A percentile compares a stretch with the other conserved stretches of the same genome.
These are phyloP conservation scores for Nomada fabriciana DNA, from an alignment of 2,888 invertebrate genomes.

Conservation along the genomic window DNA sequence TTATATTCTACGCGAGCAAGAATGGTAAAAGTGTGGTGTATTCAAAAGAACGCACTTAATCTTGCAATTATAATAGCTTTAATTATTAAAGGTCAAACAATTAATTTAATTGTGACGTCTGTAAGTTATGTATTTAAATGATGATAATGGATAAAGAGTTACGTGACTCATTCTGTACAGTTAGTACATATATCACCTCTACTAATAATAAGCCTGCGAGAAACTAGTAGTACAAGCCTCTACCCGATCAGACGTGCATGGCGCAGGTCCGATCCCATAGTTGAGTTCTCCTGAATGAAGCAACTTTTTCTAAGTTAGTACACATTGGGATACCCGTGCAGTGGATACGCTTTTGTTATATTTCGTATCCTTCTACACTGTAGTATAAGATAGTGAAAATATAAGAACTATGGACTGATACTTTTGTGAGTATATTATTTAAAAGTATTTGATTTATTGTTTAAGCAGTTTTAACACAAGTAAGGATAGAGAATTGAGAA, in stretches of 20 bases:
- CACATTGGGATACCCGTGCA: constrained; percentile 27
- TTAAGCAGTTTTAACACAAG: too few relatives aligned
- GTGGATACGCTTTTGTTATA: constrained; percentile 8
- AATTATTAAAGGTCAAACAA: too few relatives aligned
- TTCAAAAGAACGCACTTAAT: too few relatives aligned
- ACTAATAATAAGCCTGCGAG: constrained; percentile 1
- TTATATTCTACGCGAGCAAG: too few relatives aligned
- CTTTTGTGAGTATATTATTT: background rate
- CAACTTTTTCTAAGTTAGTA: constrained; percentile 50
- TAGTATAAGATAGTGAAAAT: background rate
- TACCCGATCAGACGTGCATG: constrained; percentile 65
- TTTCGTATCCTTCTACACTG: background rate
- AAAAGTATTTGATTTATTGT: background rate
- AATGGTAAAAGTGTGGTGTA: too few relatives aligned
- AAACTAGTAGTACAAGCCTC: constrained; percentile 53
- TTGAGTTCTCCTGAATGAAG: constrained; percentile 54
- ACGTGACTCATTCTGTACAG: too few relatives aligned
- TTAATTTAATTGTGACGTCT: too few relatives aligned
- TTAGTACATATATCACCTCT: constrained; percentile 1
- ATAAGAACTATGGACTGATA: background rate
- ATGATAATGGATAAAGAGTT: too few relatives aligned
- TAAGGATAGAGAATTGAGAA: too few relatives aligned
- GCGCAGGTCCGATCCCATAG: constrained; percentile 58
- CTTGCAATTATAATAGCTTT: too few relatives aligned
- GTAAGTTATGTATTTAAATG: too few relatives aligned